Evolutionary conservation across 2,113 vertebrate species (phyloP).

Genomic region (Deroptyus accipitrinus): DNA sequence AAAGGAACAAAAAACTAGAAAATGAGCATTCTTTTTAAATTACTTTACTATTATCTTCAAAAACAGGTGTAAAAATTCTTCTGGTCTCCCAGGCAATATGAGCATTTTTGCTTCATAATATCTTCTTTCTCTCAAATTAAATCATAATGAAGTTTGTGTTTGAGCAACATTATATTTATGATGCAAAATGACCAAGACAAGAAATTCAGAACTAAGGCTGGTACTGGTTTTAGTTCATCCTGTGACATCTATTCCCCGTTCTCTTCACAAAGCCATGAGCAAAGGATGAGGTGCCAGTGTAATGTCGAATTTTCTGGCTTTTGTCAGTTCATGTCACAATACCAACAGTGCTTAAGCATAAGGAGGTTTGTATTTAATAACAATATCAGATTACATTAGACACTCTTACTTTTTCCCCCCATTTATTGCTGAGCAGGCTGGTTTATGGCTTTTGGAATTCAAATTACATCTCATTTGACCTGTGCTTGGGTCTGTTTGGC

Average conservation of each 20-base stretch:
- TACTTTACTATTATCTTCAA: background rate
- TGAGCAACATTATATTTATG: slow-evolving; percentile 49
- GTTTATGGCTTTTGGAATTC: slow-evolving; percentile 55
- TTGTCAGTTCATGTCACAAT: slow-evolving; percentile 57
- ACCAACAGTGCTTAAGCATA: slow-evolving; percentile 19
- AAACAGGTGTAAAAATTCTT: background rate
- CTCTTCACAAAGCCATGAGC: slow-evolving; percentile 16
- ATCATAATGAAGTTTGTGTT: slow-evolving; percentile 18
- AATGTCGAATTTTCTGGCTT: slow-evolving; percentile 39
- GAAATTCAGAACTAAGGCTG: slow-evolving; percentile 49
- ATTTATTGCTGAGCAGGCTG: slow-evolving; percentile 64
- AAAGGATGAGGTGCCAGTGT: slow-evolving; percentile 9
- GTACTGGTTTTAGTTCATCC: slow-evolving; percentile 11
- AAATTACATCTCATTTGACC: slow-evolving; percentile 36
- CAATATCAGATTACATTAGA: slow-evolving; percentile 57
- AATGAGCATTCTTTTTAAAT: background rate
- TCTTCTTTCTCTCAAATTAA: background rate
- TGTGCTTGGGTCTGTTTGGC: slow-evolving; percentile 30
- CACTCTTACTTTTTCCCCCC: background rate
- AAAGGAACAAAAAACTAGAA: background rate
- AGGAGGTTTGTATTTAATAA: slow-evolving; percentile 40
- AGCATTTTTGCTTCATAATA: background rate
- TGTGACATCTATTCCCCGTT: background rate
- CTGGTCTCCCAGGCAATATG: background rate
- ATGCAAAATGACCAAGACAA: slow-evolving; percentile 47